Base-by-base conservation (phyloP, 2,888 invertebrate genomes). In the Brenthis daphne region DNA sequence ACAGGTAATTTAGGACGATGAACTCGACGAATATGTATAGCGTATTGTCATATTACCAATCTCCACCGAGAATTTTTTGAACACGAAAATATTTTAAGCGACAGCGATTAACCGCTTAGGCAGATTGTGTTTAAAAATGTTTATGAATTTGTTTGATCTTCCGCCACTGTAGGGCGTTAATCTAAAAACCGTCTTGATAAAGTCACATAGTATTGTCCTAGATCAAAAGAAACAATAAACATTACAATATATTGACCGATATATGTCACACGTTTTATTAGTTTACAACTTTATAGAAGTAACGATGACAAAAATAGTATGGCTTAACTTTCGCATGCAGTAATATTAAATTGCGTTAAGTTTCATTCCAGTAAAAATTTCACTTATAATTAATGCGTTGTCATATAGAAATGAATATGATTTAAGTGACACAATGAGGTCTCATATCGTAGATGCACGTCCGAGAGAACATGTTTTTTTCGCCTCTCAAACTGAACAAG, bases 211-310 rank as follows among this genome's bases (percentile, higher is more conserved):
- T 79, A 87, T 87, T 87, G 86, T 87, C 79, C 74, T 74, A 82
- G 86, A 89, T 92, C 91, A 92, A 92, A 85, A 79, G 77, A 81
- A 79, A 82, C 82, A 83, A 88, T 91, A 90, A 91, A 90, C 80
- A 83, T 75, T 79, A 84, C 81, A 84, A 88, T 85, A 86, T 90
- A 90, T 90, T 86, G 87, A 86, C 79, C 79, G 74, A 71, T 73
- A 76, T 76, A 81, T 83, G 87, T 87, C 89, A 88, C 83, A 80
- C 86, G 79, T 86, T 87, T 85, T 77, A 84, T 82, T 81, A 80
- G 80, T 82, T 79, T 82, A 85, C 85, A 89, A 82, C 86, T 87
- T 88, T 86, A 83, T 74, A 76, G 79, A 80, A 82, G 82, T 87
- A 87, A 88, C 85, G 82, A 84, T 81, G 83, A 81, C 84, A 71